These are phyloP conservation scores for Pristis pectinata DNA, from an alignment of 2,797 vertebrate species.

Conservation along the genomic window DNA sequence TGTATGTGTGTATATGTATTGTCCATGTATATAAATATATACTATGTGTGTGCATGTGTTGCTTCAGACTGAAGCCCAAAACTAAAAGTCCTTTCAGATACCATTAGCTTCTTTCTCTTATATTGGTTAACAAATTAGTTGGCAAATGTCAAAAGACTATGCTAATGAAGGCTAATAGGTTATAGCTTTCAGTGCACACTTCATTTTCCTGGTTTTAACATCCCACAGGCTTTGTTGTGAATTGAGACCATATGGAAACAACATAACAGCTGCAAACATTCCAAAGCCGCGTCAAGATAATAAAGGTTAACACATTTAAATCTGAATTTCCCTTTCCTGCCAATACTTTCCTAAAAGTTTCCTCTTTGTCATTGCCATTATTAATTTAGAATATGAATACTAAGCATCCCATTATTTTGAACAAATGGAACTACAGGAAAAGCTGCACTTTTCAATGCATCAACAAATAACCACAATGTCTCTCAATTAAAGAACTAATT, in stretches of 20 bases:
- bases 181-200: constrained; percentile 45
- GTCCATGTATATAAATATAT: neutral
- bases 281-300: neutral
- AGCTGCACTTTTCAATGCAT: neutral
- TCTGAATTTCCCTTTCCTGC: neutral
- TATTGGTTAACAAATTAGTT: constrained; percentile 40
- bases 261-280: neutral
- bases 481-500: neutral
- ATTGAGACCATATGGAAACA: constrained; percentile 51
- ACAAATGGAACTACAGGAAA: neutral
- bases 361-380: neutral
- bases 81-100: neutral
- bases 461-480: neutral
- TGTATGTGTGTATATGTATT: too few species aligned
- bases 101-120: neutral
- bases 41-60: neutral
- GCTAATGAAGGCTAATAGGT: constrained; percentile 44
- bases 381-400: neutral
- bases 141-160: constrained; percentile 41
- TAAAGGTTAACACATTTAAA: neutral
- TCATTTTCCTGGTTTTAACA: constrained; percentile 42
- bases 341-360: neutral
- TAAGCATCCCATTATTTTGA: neutral
- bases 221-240: constrained; percentile 42
- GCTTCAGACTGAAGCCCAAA: neutral